phyloP scores from a whole-genome alignment of 1,140 invertebrate species.

The Heliconius congener region DNA sequence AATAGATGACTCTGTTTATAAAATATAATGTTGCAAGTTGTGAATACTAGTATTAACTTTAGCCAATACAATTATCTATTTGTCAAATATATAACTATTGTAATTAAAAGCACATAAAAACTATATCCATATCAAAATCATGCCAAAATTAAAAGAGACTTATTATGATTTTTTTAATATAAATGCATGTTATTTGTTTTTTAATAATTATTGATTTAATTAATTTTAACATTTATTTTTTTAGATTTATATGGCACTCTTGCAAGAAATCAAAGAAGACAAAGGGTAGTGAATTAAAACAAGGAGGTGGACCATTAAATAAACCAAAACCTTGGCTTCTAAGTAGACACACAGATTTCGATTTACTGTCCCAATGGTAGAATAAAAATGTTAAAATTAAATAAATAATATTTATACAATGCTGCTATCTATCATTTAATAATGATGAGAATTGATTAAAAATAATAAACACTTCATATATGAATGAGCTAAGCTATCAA shows the following conservation, averaged over 20 bases:
- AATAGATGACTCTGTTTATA: neutral
- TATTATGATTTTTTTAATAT: no score
- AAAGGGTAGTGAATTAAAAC: slow-evolving; percentile 51
- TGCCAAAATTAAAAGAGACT: no score
- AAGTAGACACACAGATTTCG: slow-evolving; percentile 72
- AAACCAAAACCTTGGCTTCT: slow-evolving; percentile 75
- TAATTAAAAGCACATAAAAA: no score
- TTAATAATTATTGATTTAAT: neutral
- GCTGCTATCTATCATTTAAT: neutral
- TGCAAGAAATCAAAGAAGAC: slow-evolving; percentile 59
- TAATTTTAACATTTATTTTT: neutral
- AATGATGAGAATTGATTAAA: neutral
- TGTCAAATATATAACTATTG: no score
- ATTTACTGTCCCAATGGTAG: slow-evolving; percentile 72
- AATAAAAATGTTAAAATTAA: slow-evolving; percentile 22
- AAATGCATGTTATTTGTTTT: neutral
- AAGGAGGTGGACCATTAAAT: slow-evolving; percentile 62
- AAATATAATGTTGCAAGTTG: neutral
- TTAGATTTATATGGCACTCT: slow-evolving; percentile 73
- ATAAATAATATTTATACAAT: neutral
- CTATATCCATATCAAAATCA: no score
- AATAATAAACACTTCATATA: neutral
- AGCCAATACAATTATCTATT: no score
- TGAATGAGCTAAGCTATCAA: no score
- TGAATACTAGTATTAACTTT: neutral